Evolutionary conservation across 2,888 invertebrate genomes (phyloP).

Genomic region (Schizaphis graminum): DNA sequence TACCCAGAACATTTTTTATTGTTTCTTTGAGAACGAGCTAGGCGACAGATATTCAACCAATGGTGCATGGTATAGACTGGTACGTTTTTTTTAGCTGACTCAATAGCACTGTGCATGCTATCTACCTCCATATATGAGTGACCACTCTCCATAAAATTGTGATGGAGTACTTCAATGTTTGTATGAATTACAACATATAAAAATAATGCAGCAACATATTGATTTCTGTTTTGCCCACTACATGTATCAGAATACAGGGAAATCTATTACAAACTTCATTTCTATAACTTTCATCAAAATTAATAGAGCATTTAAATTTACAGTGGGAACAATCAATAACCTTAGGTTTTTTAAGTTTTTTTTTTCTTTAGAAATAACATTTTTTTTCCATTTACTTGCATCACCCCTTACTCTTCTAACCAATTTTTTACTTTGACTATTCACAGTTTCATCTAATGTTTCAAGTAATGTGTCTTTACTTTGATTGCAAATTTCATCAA

Average conservation of each 20-base stretch:
- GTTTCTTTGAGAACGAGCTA: constrained; percentile 66
- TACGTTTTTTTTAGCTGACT: constrained; percentile 67
- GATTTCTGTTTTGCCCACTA: constrained; percentile 67
- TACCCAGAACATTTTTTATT: constrained; percentile 67
- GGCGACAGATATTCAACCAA: constrained; percentile 64
- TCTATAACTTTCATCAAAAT: too few species aligned
- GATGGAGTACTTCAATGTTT: constrained; percentile 67
- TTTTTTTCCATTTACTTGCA: too few species aligned
- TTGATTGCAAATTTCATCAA: too few species aligned
- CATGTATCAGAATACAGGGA: constrained; percentile 57
- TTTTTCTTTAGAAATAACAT: too few species aligned
- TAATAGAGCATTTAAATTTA: too few species aligned
- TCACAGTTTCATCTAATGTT: too few species aligned
- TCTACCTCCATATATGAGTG: constrained; percentile 69
- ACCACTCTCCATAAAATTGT: constrained; percentile 69
- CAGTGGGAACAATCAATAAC: too few species aligned
- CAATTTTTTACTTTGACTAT: too few species aligned
- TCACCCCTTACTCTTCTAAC: too few species aligned
- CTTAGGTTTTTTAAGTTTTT: too few species aligned
- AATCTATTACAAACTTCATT: too few species aligned
- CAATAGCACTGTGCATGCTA: constrained; percentile 68
- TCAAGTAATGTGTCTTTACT: too few species aligned
- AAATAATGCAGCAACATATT: constrained; percentile 68
- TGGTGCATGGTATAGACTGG: constrained; percentile 67
- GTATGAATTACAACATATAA: constrained; percentile 67